phyloP scores from a whole-genome alignment of 2,797 vertebrate species.

The Brachyalestes nurse region DNA sequence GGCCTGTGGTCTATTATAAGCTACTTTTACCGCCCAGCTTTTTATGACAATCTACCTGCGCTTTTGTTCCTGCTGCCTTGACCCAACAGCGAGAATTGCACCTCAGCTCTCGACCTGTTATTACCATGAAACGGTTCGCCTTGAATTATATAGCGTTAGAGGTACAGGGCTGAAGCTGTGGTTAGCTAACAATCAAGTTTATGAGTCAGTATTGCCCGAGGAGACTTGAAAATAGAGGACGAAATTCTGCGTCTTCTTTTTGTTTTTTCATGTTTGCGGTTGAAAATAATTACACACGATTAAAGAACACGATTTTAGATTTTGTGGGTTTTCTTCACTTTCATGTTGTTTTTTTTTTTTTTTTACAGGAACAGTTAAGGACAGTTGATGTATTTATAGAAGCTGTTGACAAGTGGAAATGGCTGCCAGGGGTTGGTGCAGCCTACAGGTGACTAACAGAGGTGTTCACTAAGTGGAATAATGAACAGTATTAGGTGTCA shows the following conservation, averaged over 20 bases:
- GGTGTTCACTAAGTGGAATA: conserved; percentile 99
- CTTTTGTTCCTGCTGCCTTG: conserved; percentile 29
- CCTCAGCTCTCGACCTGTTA: conserved; percentile 34
- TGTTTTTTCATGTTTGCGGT: background rate
- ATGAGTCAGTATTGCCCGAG: conserved; percentile 2
- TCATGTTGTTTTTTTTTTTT: background rate
- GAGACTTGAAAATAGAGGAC: conserved; percentile 12
- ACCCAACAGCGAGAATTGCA: conserved; percentile 42
- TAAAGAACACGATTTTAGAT: background rate
- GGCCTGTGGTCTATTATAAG: background rate
- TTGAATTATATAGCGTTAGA: conserved; percentile 26
- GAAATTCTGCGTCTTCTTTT: background rate
- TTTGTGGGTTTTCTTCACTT: background rate
- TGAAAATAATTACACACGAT: background rate
- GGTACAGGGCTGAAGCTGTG: background rate
- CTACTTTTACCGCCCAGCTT: conserved; percentile 14
- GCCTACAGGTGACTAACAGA: conserved; percentile 97
- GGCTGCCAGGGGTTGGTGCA: conserved; percentile 75
- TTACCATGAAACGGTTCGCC: conserved; percentile 36
- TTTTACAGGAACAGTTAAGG: background rate
- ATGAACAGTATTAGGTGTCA: conserved; percentile 99
- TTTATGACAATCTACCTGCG: conserved; percentile 19
- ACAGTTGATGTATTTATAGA: conserved; percentile 86
- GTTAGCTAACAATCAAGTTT: conserved; percentile 16
- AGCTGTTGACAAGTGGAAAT: conserved; percentile 87